Evolutionary conservation across 2,113 vertebrate genomes (phyloP), one percentile per base, ranked within the genome.

Genomic region (Proteles cristata): DNA sequence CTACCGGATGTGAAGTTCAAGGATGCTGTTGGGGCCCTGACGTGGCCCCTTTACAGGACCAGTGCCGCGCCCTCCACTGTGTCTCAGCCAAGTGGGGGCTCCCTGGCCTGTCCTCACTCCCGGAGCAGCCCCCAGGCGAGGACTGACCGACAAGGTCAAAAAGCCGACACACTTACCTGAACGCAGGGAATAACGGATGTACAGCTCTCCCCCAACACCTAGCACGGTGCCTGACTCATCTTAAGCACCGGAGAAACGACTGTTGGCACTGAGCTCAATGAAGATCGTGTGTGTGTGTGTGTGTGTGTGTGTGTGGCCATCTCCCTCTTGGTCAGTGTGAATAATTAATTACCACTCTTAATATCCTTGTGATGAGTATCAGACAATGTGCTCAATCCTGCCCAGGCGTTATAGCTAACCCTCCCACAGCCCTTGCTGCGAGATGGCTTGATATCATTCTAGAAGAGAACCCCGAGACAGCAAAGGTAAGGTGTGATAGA

Each of bases 161-260:
- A 19, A 8, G 26, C 35, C 73, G 1, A 0, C 25, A 61, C 26
- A 11, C 61, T 31, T 23, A 28, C 25, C 58, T 43, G n/a, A 25
- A 0, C 1, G 1, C 45, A 16, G 33, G 11, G 17, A 31, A 11
- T 23, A 39, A 48, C 17, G 9, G 12, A 19, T 21, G 4, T 55
- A 11, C 17, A 5, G 53, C 53, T 55, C 53, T 55, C 16, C 17
- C 25, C 26, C 19, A 43, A 55, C 43, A 63, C 43, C 23, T 39
- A 63, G n/a, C 66, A 53, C 55, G 26, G 68, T 17, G 33, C 43
- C 43, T 53, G 66, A 7, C n/a, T 45, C 39, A 12, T 55, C n/a
- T 33, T 15, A 53, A 83, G 4, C 68, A 74, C 45, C 65, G 28
- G 84, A 68, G 3, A 83, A n/a, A 50, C 14, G n/a, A 39, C 71